Evolutionary conservation across 2,113 vertebrate genomes (phyloP), one percentile per base, ranked within the genome.

Genomic region (Ctenodactylus gundi): DNA sequence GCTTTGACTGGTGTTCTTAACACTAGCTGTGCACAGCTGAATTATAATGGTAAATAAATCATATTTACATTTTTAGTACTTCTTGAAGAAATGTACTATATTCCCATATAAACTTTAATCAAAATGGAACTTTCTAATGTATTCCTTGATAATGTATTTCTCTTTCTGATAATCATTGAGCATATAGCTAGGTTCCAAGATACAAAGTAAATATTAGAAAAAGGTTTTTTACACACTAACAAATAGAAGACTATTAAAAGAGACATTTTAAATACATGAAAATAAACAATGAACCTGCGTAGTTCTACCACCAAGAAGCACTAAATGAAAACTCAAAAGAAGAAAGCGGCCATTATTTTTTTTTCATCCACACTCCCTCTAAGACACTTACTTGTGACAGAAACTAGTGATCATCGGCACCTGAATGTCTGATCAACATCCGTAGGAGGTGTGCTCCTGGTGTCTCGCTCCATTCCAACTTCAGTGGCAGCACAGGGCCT

Each of bases 1-100:
- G 29, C 44, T 94, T 67, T 96, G 94, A 92, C 84, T 80, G 36
- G 46, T 85, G 21, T 90, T 95, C 94, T 91, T 87, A 94, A 86
- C 51, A 76, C 9, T 68, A 68, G 18, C 36, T 55, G 18, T 81
- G 36, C 11, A 34, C 3, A 87, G 36, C 31, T 92, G 68, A 68
- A 81, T 68, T 13, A 17, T 76, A 92, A 93, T 31, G 86, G 3
- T 77, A 72, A 90, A 60, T 65, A 85, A 67, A 85, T 6, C 75
- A 3, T 25, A 81, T 49, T 21, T 88, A 4, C 11, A 88, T 88
- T 75, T 88, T 94, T 44, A 94, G 5, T 85, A 29, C 25, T 84
- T 73, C 41, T 90, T 90, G 6, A 95, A 95, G 55, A 65, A 95
- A 89, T 2, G 81, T 10, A 60, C 1, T 27, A 39, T 89, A 91